Conservation (phyloP, 2,797 vertebrate species). For the Orientallactaga sibirica region DNA sequence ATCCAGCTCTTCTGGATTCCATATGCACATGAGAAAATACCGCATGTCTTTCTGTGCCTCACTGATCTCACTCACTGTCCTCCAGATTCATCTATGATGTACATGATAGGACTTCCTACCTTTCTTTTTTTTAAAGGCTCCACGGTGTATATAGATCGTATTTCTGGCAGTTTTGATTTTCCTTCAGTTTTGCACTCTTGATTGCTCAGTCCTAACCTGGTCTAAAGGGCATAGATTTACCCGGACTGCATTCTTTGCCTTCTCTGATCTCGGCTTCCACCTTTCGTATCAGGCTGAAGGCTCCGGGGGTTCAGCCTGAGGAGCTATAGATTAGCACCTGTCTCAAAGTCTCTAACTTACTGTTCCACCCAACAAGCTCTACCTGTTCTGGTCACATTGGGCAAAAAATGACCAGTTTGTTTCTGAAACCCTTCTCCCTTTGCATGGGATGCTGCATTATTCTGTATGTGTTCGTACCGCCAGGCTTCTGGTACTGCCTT, state of each 20-base stretch:
- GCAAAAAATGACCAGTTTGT: not conserved
- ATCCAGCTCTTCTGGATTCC: not conserved
- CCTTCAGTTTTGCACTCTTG: not conserved
- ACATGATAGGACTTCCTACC: not conserved
- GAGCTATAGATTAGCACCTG: not conserved
- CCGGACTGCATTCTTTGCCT: not conserved
- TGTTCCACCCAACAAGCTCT: not conserved
- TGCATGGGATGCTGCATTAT: not conserved
- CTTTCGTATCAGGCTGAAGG: too few relatives aligned
- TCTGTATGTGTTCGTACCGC: not conserved
- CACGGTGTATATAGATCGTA: not conserved
- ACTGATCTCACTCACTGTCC: not conserved
- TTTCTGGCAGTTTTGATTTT: not conserved
- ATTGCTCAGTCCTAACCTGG: not conserved
- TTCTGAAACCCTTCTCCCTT: slow-evolving; percentile 7
- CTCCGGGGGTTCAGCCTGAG: not conserved
- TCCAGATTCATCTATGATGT: not conserved
- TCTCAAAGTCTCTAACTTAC: not conserved
- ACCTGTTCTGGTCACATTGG: not conserved
- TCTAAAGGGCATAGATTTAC: not conserved
- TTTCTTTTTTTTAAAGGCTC: not conserved
- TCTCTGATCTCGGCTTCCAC: not conserved
- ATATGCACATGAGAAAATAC: not conserved
- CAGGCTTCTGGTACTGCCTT: not conserved
- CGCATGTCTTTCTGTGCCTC: not conserved